Conservation (phyloP, 2,113 vertebrate genomes). For the Bos indicus region DNA sequence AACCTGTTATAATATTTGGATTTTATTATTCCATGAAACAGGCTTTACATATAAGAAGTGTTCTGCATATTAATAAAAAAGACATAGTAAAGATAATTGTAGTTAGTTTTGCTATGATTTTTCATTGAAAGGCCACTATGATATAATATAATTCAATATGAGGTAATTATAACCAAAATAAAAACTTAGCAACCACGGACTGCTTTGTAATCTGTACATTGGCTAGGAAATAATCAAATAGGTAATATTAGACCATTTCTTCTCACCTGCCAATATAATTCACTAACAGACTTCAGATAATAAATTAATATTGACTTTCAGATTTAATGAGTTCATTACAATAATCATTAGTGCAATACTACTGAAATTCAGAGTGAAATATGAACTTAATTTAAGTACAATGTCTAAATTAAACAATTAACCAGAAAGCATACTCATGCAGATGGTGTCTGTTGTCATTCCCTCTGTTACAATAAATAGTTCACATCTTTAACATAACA, state of each 20-base stretch:
- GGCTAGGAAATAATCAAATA: constrained; percentile 67
- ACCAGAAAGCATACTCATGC: constrained; percentile 26
- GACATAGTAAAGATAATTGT: background rate
- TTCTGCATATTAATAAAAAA: background rate
- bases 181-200: constrained; percentile 60
- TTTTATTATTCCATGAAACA: background rate
- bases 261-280: constrained; percentile 75
- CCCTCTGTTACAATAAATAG: background rate
- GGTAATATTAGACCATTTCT: constrained; percentile 70
- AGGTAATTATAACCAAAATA: constrained; percentile 19
- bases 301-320: constrained; percentile 79
- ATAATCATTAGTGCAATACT: constrained; percentile 71
- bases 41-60: background rate
- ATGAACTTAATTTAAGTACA: constrained; percentile 66
- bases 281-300: constrained; percentile 69
- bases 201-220: constrained; percentile 59
- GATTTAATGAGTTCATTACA: constrained; percentile 79
- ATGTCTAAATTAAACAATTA: constrained; percentile 60
- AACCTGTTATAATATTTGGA: background rate
- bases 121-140: background rate
- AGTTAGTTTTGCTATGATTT: background rate
- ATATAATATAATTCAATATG: background rate
- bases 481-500: background rate
- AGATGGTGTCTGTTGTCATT: background rate
- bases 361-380: constrained; percentile 74